Conservation (phyloP, 1,140 invertebrate genomes). For the Cyphomyrmex costatus region DNA sequence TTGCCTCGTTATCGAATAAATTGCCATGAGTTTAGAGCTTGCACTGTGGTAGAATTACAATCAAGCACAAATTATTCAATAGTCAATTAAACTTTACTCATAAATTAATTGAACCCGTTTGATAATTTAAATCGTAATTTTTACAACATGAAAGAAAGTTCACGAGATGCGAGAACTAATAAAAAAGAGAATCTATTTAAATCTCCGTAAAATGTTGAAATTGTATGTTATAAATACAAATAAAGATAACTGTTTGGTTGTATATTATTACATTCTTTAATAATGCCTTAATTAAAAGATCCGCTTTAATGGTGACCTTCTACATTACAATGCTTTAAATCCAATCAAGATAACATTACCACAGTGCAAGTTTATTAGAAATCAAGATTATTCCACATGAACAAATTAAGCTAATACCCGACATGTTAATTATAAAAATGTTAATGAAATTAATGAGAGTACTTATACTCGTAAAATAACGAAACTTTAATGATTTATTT, state of each 20-base stretch:
- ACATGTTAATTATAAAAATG: neutral
- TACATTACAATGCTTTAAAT: constrained; percentile 13
- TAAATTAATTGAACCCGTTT: constrained; percentile 8
- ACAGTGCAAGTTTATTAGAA: neutral
- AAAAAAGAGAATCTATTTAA: constrained; percentile 16
- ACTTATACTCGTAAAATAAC: neutral
- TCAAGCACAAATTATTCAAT: constrained; percentile 8
- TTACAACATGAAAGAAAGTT: neutral
- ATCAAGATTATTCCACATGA: neutral
- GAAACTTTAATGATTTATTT: neutral
- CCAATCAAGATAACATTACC: constrained; percentile 23
- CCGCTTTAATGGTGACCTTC: constrained; percentile 1
- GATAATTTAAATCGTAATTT: neutral
- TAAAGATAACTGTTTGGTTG: neutral
- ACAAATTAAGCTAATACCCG: neutral
- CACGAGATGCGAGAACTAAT: neutral
- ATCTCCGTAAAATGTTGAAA: neutral
- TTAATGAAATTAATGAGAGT: neutral
- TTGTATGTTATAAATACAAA: neutral
- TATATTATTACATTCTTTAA: neutral
- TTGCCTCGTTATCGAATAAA: neutral
- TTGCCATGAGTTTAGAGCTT: neutral
- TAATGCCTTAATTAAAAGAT: constrained; percentile 1
- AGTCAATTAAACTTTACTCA: constrained; percentile 10
- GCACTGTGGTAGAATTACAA: constrained; percentile 1